Conservation (phyloP, 2,797 vertebrate genomes). For the Lacerta agilis region DNA sequence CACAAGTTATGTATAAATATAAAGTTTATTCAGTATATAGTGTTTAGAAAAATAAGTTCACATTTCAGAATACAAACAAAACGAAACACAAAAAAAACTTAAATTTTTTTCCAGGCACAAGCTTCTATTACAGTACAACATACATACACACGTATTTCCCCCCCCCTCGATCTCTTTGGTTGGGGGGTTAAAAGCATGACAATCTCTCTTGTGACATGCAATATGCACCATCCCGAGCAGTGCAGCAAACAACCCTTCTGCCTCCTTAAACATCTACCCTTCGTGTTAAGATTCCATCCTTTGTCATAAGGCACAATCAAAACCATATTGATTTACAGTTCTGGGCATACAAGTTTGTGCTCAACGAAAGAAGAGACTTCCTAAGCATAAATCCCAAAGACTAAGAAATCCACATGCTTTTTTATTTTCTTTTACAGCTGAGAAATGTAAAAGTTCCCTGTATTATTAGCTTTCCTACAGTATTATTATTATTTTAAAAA, state of each 20-base stretch:
- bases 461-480: conserved; percentile 17
- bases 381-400: conserved; percentile 73
- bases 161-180: conserved; percentile 85
- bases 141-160: conserved; percentile 81
- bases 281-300: conserved; percentile 64
- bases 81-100: conserved; percentile 64
- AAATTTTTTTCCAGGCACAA: conserved; percentile 90
- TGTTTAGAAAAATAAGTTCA: conserved; percentile 99
- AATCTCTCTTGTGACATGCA: conserved; percentile 82
- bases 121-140: conserved; percentile 87
- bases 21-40: conserved; percentile 98
- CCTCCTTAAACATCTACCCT: conserved; percentile 72
- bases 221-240: conserved; percentile 78
- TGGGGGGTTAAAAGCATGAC: conserved; percentile 87
- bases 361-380: conserved; percentile 75
- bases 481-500: conserved; percentile 58
- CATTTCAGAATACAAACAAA: conserved; percentile 98
- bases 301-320: conserved; percentile 87
- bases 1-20: conserved; percentile 93
- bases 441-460: conserved; percentile 57
- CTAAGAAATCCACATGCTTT: conserved; percentile 73
- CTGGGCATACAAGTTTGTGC: conserved; percentile 78
- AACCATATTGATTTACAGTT: conserved; percentile 72
- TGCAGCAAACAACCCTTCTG: conserved; percentile 73
- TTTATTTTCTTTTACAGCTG: conserved; percentile 55